These are phyloP conservation scores for Toxonevra muliebris DNA, from an alignment of 2,888 invertebrate genomes.

Conservation along the genomic window DNA sequence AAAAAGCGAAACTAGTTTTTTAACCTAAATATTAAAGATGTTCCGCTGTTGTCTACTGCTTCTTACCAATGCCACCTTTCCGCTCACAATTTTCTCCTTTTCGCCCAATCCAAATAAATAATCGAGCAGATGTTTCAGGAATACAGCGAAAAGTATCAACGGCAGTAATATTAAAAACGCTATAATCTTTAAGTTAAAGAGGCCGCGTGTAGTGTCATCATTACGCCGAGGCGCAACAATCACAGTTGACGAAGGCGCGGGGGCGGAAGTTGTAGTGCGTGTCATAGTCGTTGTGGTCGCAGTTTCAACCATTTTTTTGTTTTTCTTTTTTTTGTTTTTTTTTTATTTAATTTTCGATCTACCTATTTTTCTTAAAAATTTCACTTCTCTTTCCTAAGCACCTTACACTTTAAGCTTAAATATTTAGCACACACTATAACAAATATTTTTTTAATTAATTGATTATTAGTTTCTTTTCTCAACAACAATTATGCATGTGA, in stretches of 20 bases:
- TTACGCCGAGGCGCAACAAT: slow-evolving; percentile 42
- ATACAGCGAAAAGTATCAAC: slow-evolving; percentile 55
- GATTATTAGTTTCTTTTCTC: neutral
- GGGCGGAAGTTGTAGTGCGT: slow-evolving; percentile 45
- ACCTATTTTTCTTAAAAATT: slow-evolving; percentile 9
- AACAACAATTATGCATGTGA: neutral
- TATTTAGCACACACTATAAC: slow-evolving; percentile 23
- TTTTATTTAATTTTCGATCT: neutral
- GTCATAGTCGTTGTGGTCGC: slow-evolving; percentile 53
- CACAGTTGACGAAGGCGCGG: slow-evolving; percentile 25
- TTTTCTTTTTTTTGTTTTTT: slow-evolving; percentile 23
- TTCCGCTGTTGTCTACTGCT: too few relatives aligned
- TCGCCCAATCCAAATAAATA: slow-evolving; percentile 56
- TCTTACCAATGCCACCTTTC: slow-evolving; percentile 63
- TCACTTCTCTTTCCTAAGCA: slow-evolving; percentile 13
- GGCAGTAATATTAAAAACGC: slow-evolving; percentile 56
- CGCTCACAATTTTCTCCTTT: slow-evolving; percentile 61
- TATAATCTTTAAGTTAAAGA: slow-evolving; percentile 59
- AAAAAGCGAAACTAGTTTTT: too few relatives aligned
- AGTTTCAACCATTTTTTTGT: slow-evolving; percentile 53
- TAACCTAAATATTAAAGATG: too few relatives aligned
- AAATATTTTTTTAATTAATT: slow-evolving; percentile 46
- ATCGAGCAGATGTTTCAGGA: slow-evolving; percentile 59
- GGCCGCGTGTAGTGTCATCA: slow-evolving; percentile 54
- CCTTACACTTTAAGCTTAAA: too few relatives aligned